Percentiles rank a stretch among this genome's conserved stretches.
Conservation (phyloP, 2,113 vertebrate genomes). For the Amphiprion percula region DNA sequence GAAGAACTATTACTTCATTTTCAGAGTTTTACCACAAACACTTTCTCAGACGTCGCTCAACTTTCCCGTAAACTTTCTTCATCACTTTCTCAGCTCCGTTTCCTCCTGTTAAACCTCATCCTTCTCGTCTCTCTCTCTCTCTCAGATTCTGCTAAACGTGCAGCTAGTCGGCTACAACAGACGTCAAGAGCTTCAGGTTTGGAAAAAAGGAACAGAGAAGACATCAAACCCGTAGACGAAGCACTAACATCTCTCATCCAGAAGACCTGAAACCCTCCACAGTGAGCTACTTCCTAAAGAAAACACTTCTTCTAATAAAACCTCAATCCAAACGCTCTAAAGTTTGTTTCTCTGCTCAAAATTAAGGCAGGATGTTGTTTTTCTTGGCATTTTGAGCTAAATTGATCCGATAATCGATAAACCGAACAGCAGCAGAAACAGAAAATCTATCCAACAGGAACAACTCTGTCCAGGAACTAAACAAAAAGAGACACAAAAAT, state of each 20-base stretch:
- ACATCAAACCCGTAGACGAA: conserved; percentile 61
- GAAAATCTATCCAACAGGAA: conserved; percentile 10
- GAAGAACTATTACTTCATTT: conserved; percentile 39
- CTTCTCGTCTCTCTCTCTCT: conserved; percentile 54
- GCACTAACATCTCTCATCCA: conserved; percentile 45
- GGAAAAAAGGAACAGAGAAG: conserved; percentile 59
- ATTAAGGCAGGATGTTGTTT: conserved; percentile 16
- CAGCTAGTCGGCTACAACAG: conserved; percentile 36
- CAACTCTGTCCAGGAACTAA: conserved; percentile 22
- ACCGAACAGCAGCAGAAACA: conserved; percentile 63
- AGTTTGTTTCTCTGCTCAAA: conserved; percentile 19
- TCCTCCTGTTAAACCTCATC: conserved; percentile 22
- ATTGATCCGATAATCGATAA: conserved; percentile 25
- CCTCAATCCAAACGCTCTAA: conserved; percentile 44
- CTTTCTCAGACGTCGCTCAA: conserved; percentile 72
- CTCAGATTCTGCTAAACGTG: conserved; percentile 58
- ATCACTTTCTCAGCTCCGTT: conserved; percentile 68
- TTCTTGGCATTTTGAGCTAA: conserved; percentile 9
- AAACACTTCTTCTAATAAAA: conserved; percentile 45
- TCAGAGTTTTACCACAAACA: conserved; percentile 59
- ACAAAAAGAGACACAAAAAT: conserved; percentile 19
- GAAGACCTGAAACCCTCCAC: conserved; percentile 51
- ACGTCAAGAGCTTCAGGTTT: conserved; percentile 54
- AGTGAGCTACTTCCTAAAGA: conserved; percentile 52
- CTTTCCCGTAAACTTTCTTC: conserved; percentile 73